Evolutionary conservation across 2,797 vertebrate species (phyloP).

Genomic region (Phylloscopus collybita): DNA sequence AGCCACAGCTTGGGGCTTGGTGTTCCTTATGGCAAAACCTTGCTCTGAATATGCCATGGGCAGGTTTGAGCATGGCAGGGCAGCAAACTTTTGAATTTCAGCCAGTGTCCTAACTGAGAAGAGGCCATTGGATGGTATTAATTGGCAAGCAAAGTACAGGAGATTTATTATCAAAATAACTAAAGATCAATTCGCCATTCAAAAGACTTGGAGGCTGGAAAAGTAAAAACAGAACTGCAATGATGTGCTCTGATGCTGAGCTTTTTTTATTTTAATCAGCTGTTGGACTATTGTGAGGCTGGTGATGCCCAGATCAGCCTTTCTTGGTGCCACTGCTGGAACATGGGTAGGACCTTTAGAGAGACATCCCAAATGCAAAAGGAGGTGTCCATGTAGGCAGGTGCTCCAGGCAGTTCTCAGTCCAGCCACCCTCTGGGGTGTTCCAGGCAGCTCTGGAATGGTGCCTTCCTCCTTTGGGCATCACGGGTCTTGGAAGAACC

Average conservation of each 20-base stretch:
- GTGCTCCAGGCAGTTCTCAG: not conserved
- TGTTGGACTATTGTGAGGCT: not conserved
- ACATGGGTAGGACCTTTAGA: not conserved
- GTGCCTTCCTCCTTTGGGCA: not conserved
- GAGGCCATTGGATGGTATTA: not conserved
- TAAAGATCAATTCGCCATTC: not conserved
- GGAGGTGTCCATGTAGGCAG: not conserved
- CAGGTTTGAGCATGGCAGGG: not conserved
- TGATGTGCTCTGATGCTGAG: not conserved
- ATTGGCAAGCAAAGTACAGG: not conserved
- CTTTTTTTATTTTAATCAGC: not conserved
- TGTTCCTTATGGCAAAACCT: not conserved
- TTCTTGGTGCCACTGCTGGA: not conserved
- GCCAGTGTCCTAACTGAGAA: not conserved
- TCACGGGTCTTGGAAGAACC: not conserved
- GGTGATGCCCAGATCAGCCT: not conserved
- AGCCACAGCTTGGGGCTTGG: not conserved
- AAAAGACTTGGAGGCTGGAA: not conserved
- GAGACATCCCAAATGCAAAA: not conserved
- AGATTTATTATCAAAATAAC: not conserved
- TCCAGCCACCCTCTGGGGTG: not conserved
- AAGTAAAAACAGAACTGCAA: not conserved
- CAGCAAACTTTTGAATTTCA: not conserved
- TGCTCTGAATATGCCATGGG: accelerated
- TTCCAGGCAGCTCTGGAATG: accelerated